Base-by-base conservation (phyloP, 2,797 vertebrate species). In the Cichlasoma orientale region DNA sequence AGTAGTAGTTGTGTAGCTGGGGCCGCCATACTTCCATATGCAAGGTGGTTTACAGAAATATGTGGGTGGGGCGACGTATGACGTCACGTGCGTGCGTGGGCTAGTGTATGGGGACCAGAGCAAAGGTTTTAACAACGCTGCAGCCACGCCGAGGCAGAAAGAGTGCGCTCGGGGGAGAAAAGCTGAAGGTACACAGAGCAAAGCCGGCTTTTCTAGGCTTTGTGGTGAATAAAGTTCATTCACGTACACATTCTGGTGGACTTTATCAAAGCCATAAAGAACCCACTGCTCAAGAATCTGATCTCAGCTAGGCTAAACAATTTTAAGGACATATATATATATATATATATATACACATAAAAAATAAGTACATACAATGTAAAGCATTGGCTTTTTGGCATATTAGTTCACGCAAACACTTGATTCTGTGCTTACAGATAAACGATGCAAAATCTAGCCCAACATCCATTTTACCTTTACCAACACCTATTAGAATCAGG, bases 21-120 rank as follows among this genome's bases (percentile, higher is more conserved):
- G 85, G 93, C 94, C 94, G 95, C 96, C 95, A 96, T 96, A 93
- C 94, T 96, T 95, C 93, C 92, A 93, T 92, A 95, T 91, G 95
- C 94, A 94, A 95, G 93, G 94, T 94, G 91, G 93, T 95, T 92
- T 91, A 92, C 91, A 90, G 74, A 93, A 94, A 80, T 93, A 93
- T 94, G 94, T 92, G 94, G 93, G 92, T 91, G 94, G 90, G 88
- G 75, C 88, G 18, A 92, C 94, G 94, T 70, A 44, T 92, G 91
- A 94, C 96, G 95, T 96, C 82, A 89, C 23, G 31, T 86, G 72
- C 88, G 89, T 93, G 91, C 89, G 92, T 93, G 90, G 92, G 93
- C 91, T 91, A 83, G 92, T 82, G 69, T 56, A 50, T 41, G 29
- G 72, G 33, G 70, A 59, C 19, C 23, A 8, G 63, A 52, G 75